phyloP scores from a whole-genome alignment of 2,888 invertebrate species.

The Drosophila sordidula region DNA sequence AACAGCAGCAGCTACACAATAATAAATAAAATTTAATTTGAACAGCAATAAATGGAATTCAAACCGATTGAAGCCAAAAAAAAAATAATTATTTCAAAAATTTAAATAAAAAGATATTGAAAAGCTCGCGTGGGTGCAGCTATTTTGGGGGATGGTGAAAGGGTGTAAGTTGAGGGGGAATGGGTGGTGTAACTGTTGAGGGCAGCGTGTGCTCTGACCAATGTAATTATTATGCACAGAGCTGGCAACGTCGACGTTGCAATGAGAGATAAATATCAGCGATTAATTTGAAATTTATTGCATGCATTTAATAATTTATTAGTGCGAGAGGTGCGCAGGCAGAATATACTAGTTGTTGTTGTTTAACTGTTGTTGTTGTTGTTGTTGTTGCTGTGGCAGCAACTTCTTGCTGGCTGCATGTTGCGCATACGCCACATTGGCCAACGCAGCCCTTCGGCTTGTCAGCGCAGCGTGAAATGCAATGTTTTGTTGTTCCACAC shows the following conservation, averaged over 20 bases:
- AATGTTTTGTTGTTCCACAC: constrained; percentile 9
- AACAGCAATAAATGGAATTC: constrained; percentile 31
- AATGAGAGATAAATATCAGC: constrained; percentile 82
- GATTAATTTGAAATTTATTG: constrained; percentile 83
- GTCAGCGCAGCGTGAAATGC: constrained; percentile 49
- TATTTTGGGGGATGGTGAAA: not conserved
- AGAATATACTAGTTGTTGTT: constrained; percentile 44
- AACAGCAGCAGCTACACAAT: constrained; percentile 35
- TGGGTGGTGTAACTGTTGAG: constrained; percentile 13
- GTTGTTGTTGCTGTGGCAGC: constrained; percentile 19
- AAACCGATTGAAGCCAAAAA: constrained; percentile 37
- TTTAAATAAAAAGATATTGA: constrained; percentile 1
- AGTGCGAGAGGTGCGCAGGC: constrained; percentile 54
- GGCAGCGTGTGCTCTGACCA: constrained; percentile 30
- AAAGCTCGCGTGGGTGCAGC: constrained; percentile 1
- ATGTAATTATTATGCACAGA: constrained; percentile 64
- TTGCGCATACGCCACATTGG: constrained; percentile 74
- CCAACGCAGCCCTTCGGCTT: constrained; percentile 57
- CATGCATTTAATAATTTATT: constrained; percentile 82
- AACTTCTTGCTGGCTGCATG: constrained; percentile 46
- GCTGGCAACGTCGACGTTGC: constrained; percentile 43
- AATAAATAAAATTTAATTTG: constrained; percentile 54
- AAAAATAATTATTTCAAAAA: constrained; percentile 27
- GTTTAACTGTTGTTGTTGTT: constrained; percentile 20
- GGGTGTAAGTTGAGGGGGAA: not conserved